Evolutionary conservation across 2,113 vertebrate genomes (phyloP), one percentile per base, ranked within the genome.

Genomic region (Alaudala cheleensis): DNA sequence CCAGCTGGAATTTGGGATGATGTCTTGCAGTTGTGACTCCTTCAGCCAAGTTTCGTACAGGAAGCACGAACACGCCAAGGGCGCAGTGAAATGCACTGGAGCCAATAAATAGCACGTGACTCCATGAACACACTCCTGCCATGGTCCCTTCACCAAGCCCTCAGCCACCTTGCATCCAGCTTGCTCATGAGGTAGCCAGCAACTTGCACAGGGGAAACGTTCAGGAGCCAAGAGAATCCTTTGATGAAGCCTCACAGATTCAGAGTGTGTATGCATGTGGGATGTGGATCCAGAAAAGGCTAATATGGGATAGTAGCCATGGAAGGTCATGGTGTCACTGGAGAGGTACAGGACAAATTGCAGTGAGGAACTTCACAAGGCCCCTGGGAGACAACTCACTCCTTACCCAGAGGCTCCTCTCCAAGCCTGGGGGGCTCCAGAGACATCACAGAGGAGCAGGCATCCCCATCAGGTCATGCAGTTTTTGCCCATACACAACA

Each of bases 1-100:
- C 87, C 91, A 96, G 83, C 77, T 97, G 94, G 95, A 96, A 96
- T 95, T n/a, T 76, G 87, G 64, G 88, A 95, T 86, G 95, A 86
- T 87, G 86, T 78, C 81, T 86, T 87, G 69, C 91, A 89, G 95
- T 18, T 86, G 83, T 79, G 72, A 23, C 23, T 78, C 71, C 67
- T 79, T 31, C 72, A 34, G 90, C 92, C 95, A 95, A 96, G 74
- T 91, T 83, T 72, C 78, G 45, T 93, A 53, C 92, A 95, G 89
- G 93, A 96, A 94, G 70, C 40, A 37, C 0, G 0, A 79, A 29
- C 0, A 23, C 5, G 61, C 82, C 86, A 92, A 88, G 90, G 85
- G 61, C 0, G 44, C 93, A 71, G 89, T 20, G 42, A 81, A 95
- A 88, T 6, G 39, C 56, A 11, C n/a, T 26, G 44, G 12, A 92